These are phyloP conservation scores for Chloroceryle aenea DNA, from an alignment of 2,113 vertebrate genomes.

Conservation along the genomic window DNA sequence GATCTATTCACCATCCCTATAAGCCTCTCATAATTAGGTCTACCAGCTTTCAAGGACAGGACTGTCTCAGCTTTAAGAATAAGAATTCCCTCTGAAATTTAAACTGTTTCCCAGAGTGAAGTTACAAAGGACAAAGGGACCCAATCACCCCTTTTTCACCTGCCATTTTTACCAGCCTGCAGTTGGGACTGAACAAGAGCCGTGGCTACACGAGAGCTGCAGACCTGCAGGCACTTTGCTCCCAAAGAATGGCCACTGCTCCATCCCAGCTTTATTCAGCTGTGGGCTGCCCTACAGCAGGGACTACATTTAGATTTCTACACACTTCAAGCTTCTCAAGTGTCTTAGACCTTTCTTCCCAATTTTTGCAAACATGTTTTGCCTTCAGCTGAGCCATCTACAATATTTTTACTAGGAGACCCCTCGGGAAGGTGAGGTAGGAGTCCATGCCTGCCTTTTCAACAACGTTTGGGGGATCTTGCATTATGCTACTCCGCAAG, in stretches of 20 bases:
- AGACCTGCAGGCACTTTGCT: neutral
- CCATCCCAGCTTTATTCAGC: neutral
- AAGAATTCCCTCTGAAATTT: neutral
- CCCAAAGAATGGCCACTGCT: neutral
- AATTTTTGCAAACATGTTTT: neutral
- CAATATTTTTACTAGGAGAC: neutral
- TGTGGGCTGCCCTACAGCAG: neutral
- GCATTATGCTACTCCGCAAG: neutral
- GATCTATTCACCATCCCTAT: slow-evolving; percentile 57
- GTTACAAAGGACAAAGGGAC: neutral
- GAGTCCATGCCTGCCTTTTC: neutral
- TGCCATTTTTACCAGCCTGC: neutral
- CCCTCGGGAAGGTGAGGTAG: neutral
- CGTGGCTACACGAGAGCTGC: neutral
- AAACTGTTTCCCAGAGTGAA: neutral
- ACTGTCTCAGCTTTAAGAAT: neutral
- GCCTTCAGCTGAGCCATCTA: neutral
- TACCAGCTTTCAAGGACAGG: slow-evolving; percentile 53
- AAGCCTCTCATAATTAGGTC: slow-evolving; percentile 67
- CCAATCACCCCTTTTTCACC: neutral
- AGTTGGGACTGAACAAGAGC: neutral
- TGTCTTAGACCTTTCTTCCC: neutral
- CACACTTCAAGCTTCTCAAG: neutral
- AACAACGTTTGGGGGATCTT: neutral
- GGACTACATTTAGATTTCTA: neutral